Evolutionary conservation across 53 echinoderm and acorn worm genomes (phyloP), one percentile per base, ranked within the genome.

Genomic region (Echinometra lucunter): DNA sequence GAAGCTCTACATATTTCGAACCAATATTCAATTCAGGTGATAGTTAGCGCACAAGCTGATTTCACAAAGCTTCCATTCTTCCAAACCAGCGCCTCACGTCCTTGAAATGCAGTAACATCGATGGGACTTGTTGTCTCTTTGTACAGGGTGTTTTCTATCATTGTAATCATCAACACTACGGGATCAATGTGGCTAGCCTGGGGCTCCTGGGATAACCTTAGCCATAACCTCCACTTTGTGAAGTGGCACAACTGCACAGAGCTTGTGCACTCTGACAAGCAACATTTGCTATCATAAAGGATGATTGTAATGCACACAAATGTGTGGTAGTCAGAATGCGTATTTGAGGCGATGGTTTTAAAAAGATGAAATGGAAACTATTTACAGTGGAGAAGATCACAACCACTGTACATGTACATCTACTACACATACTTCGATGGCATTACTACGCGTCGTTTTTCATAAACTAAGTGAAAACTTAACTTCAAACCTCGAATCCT

Each of bases 71-170:
- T 75, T 37, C 21, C 21, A 18, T 78, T 42, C 42, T 78, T 13
- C 42, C 38, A 38, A n/a, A 19, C 21, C 78, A 78, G 6, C 6
- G 78, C 6, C 19, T 35, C 78, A 58, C 23, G 78, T 78, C 78
- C 42, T 78, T 78, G 78, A 78, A n/a, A 38, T 35, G 21, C 1
- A 19, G 37, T 42, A 78, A 19, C 78, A 78, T 78, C 21, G 78
- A 18, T 78, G 78, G 38, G 38, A 23, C 78, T 78, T 42, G 78
- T 78, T 40, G 78, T 78, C 40, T 78, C 78, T 40, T 78, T 78
- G 78, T 78, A 40, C 1, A 19, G 42, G 78, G 78, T 78, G 78
- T 78, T 42, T 35, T 21, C 78, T 42, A 40, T 78, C 40, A 40
- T 78, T 78, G 78, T 42, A 78, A 78, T 78, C 38, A 38, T 19